These are phyloP conservation scores for Furnarius figulus DNA, from an alignment of 2,113 vertebrate genomes.

Conservation along the genomic window DNA sequence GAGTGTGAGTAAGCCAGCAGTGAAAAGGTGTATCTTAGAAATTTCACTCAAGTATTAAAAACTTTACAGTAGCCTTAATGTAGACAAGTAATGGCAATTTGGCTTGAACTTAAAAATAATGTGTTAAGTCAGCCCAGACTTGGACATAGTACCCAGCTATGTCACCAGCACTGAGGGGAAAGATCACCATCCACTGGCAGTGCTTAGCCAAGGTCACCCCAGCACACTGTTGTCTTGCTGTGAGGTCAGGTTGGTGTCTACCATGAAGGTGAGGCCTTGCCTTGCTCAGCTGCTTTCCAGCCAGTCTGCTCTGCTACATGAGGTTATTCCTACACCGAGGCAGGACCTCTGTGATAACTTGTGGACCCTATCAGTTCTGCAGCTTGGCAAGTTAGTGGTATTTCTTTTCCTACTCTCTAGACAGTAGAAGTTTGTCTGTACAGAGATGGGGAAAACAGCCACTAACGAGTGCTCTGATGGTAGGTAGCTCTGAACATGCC, in stretches of 20 bases:
- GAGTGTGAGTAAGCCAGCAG: not conserved
- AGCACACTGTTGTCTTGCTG: not conserved
- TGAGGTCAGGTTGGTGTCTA: not conserved
- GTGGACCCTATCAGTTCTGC: not conserved
- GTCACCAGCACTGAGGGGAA: not conserved
- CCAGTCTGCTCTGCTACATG: no score
- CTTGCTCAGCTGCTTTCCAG: not conserved
- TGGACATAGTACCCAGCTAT: not conserved
- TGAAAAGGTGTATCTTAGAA: not conserved
- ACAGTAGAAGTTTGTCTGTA: not conserved
- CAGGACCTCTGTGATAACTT: not conserved
- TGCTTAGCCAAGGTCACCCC: no score
- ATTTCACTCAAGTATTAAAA: not conserved
- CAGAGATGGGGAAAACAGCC: not conserved
- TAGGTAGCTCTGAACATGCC: not conserved
- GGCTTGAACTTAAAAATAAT: not conserved
- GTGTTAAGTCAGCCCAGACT: not conserved
- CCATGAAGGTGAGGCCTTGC: rapidly evolving
- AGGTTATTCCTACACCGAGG: not conserved
- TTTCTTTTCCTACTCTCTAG: not conserved
- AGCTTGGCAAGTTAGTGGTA: not conserved
- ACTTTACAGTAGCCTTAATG: no score
- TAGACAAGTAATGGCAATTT: not conserved
- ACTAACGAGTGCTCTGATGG: not conserved
- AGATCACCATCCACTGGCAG: not conserved